Evolutionary conservation across 2,797 vertebrate genomes (phyloP).

Genomic region (Meda fulgida): DNA sequence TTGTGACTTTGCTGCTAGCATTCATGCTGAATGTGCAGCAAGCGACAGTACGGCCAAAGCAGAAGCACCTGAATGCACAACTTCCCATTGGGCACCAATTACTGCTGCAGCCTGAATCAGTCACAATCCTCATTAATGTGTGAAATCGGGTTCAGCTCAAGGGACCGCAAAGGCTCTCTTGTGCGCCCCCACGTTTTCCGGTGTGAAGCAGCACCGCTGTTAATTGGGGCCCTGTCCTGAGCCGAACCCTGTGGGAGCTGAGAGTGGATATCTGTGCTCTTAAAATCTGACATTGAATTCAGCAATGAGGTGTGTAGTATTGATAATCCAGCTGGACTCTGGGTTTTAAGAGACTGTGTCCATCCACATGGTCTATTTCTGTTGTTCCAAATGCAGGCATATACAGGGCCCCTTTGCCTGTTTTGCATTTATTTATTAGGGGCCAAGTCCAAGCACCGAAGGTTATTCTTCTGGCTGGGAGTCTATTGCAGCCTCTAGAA

Average conservation of each 20-base stretch:
- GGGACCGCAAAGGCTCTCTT: conserved; percentile 45
- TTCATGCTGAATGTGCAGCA: conserved; percentile 22
- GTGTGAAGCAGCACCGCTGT: conserved; percentile 43
- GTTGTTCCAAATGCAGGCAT: background rate
- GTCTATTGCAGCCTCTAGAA: conserved; percentile 3
- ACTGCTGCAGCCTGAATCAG: conserved; percentile 53
- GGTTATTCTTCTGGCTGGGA: conserved; percentile 10
- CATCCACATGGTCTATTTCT: background rate
- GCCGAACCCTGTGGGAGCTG: conserved; percentile 35
- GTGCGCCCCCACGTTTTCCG: conserved; percentile 27
- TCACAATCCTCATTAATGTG: conserved; percentile 58
- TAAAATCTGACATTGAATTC: conserved; percentile 14
- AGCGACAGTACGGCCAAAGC: background rate
- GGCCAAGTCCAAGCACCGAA: background rate
- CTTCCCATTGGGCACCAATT: conserved; percentile 56
- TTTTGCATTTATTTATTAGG: conserved; percentile 6
- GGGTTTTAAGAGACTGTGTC: background rate
- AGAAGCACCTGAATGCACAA: conserved; percentile 43
- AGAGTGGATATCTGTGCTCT: conserved; percentile 24
- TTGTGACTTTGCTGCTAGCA: background rate
- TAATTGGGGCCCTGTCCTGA: conserved; percentile 55
- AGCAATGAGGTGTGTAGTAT: background rate
- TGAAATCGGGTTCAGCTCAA: conserved; percentile 55
- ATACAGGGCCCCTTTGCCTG: background rate
- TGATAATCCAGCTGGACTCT: conserved; percentile 26